phyloP scores from a whole-genome alignment of 2,888 invertebrate genomes.

The Paralinhomoeus sp. region DNA sequence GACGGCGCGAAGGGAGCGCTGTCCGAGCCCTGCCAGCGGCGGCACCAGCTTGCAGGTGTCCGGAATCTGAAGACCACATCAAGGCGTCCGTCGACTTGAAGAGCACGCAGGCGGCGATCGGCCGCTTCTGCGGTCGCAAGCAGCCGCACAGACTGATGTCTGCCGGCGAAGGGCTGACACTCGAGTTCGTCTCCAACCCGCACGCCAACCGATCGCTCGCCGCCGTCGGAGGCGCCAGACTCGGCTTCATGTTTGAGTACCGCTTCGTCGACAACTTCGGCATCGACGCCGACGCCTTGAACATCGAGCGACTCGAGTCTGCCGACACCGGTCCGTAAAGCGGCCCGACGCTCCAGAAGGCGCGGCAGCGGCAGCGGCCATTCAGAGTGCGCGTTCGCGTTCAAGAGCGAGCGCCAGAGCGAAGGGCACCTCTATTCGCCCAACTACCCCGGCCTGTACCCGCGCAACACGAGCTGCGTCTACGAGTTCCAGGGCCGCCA shows the following conservation, averaged over 20 bases:
- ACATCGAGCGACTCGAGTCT: too few species aligned
- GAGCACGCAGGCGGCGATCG: constrained; percentile 58
- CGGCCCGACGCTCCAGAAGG: too few species aligned
- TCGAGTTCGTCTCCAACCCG: neutral
- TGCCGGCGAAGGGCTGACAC: constrained; percentile 54
- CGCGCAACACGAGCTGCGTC: constrained; percentile 63
- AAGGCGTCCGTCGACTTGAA: constrained; percentile 47
- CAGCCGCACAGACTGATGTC: constrained; percentile 76
- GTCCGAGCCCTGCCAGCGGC: too few species aligned
- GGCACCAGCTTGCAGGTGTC: constrained; percentile 51
- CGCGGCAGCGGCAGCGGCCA: too few species aligned
- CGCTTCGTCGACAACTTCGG: constrained; percentile 4
- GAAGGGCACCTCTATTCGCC: constrained; percentile 64
- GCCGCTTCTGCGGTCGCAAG: constrained; percentile 58
- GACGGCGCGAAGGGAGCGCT: too few species aligned
- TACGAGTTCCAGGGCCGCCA: constrained; percentile 62
- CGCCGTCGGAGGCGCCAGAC: neutral
- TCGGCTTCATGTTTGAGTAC: constrained; percentile 2
- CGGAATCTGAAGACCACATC: constrained; percentile 30
- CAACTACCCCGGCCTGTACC: constrained; percentile 70
- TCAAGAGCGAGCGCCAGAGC: constrained; percentile 53
- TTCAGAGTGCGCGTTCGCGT: constrained; percentile 51
- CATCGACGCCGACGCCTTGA: neutral
- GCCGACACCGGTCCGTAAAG: too few species aligned
- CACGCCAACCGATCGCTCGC: neutral